Percentiles rank a stretch among this genome's conserved stretches.
These are phyloP conservation scores for Machaerirhynchus nigripectus DNA, from an alignment of 2,113 vertebrate species.

Conservation along the genomic window DNA sequence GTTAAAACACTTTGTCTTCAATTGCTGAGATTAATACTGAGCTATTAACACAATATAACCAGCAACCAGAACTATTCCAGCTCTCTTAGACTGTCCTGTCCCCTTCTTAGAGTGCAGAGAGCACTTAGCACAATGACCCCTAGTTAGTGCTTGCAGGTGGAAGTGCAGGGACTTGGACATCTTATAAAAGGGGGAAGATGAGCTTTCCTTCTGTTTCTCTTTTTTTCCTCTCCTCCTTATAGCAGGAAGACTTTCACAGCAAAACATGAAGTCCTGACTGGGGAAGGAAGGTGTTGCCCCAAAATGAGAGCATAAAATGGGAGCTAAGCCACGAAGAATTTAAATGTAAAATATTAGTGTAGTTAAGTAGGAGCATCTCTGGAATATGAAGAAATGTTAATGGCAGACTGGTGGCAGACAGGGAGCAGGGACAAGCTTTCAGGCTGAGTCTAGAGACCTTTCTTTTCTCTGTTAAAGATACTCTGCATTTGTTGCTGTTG, in stretches of 20 bases:
- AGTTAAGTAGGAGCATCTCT: not conserved
- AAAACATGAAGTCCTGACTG: fast-evolving
- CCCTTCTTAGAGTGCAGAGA: not conserved
- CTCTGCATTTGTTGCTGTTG: not conserved
- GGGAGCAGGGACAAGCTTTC: not conserved
- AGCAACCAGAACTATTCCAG: fast-evolving
- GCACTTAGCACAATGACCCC: not conserved
- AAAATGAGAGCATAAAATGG: not conserved
- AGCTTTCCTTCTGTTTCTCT: too few species aligned
- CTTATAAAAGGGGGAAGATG: not conserved
- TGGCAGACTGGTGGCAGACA: not conserved
- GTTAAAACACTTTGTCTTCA: not conserved
- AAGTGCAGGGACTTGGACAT: not conserved
- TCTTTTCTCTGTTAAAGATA: not conserved
- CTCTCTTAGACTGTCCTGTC: not conserved
- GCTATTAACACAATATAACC: fast-evolving
- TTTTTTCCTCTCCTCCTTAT: not conserved
- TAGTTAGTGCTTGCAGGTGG: not conserved
- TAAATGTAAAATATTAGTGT: not conserved
- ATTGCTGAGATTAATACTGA: not conserved
- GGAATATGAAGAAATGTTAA: not conserved
- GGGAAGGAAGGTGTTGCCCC: not conserved
- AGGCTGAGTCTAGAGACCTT: not conserved
- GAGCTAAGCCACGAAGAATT: not conserved
- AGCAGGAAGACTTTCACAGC: not conserved